A percentile compares a stretch with the other conserved stretches of the same genome.
These are phyloP conservation scores for Balaeniceps rex DNA, from an alignment of 2,113 vertebrate genomes.

Conservation along the genomic window DNA sequence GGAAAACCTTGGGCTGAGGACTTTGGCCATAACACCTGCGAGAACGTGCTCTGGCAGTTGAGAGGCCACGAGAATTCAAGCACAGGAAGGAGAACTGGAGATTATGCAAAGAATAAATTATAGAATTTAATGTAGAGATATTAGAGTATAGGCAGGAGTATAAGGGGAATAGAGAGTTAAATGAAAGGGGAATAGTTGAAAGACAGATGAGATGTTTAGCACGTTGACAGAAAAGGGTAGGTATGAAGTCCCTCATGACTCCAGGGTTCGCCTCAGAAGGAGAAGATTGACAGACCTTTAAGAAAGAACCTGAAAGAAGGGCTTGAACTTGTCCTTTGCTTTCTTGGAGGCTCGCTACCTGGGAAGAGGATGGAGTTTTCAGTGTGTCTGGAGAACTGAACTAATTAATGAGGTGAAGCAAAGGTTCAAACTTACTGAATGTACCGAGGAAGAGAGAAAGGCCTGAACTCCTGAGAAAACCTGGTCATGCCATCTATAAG, in stretches of 20 bases:
- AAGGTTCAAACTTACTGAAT: background rate
- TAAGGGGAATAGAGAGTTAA: background rate
- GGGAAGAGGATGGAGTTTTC: background rate
- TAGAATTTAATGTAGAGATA: background rate
- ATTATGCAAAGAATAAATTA: background rate
- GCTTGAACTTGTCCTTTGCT: constrained; percentile 45
- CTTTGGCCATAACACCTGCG: background rate
- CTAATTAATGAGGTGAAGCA: constrained; percentile 41
- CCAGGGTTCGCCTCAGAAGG: background rate
- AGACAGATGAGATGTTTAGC: constrained; percentile 1
- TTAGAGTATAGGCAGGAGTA: background rate
- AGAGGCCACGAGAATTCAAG: background rate
- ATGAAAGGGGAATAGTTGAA: background rate
- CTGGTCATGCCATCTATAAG: background rate
- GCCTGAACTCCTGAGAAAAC: background rate
- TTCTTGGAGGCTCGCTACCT: constrained; percentile 7
- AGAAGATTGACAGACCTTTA: constrained; percentile 49
- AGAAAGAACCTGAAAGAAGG: constrained; percentile 6
- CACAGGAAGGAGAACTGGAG: background rate
- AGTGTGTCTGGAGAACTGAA: background rate
- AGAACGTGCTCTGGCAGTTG: background rate
- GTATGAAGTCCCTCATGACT: background rate
- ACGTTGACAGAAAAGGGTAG: background rate
- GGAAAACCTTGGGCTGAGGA: background rate
- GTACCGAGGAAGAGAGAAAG: background rate